A percentile compares a stretch with the other conserved stretches of the same genome.
These are phyloP conservation scores for Sebastes steindachneri DNA, from an alignment of 2,797 vertebrate genomes.

Conservation along the genomic window DNA sequence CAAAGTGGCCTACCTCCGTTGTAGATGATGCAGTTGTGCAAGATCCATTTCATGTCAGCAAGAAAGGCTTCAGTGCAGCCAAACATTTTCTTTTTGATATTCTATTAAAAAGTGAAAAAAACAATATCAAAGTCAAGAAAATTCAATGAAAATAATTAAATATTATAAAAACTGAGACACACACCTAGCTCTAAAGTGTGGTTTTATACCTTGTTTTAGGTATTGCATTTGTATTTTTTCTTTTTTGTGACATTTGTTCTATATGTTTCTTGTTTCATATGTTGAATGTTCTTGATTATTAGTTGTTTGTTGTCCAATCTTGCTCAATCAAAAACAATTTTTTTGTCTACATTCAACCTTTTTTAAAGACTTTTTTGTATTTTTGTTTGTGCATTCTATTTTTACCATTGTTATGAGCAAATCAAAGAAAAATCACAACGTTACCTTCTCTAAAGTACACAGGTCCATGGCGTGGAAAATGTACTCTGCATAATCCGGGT, in stretches of 20 bases:
- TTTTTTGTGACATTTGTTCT: neutral
- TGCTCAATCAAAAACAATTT: neutral
- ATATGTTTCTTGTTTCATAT: neutral
- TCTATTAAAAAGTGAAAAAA: conserved; percentile 78
- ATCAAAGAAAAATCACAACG: neutral
- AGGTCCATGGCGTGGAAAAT: conserved; percentile 99
- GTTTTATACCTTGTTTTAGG: neutral
- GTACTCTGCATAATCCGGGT: conserved; percentile 98
- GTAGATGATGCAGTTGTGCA: conserved; percentile 99
- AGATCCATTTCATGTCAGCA: conserved; percentile 98
- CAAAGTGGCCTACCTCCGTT: conserved; percentile 89
- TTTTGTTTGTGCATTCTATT: neutral
- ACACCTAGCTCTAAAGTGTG: neutral
- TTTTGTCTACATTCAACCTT: neutral
- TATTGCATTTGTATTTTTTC: neutral
- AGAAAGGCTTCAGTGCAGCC: conserved; percentile 98
- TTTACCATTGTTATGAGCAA: neutral
- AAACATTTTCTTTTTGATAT: conserved; percentile 99
- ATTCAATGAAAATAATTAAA: neutral
- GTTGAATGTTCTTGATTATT: neutral
- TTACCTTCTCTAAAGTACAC: conserved; percentile 97
- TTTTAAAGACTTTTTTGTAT: neutral
- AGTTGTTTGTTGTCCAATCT: neutral
- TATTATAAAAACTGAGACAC: too few species aligned
- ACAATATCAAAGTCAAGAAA: conserved; percentile 11